Base-by-base conservation (phyloP, 92 coral and sea anemone species). In the Pocillopora meandrina region DNA sequence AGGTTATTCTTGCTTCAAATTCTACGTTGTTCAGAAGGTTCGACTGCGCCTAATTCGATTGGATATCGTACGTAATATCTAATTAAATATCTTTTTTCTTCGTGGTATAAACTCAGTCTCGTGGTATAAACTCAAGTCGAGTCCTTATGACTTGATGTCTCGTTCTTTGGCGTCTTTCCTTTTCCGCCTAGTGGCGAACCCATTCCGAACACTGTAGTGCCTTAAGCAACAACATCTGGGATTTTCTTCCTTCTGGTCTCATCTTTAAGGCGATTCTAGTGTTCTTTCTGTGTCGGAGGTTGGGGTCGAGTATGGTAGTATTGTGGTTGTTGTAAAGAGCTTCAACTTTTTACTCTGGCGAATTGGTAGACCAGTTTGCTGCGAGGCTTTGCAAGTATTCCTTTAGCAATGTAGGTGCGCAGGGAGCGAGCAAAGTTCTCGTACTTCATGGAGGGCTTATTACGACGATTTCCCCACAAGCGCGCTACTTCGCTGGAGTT, bases 391-490 rank as follows among this genome's bases (percentile, higher is more conserved):
- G 93, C 84, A 7, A 97, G 89, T 75, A 97, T 97, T 35, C 99
- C 99, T 74, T 97, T 97, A 55, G 99, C 99, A 74, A 97, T 97
- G 85, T 97, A 97, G 56, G 98, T 97, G 19, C 99, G 97, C 56
- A 97, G 74, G 2, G 99, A 97, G 23, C 99, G 95, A 1, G 99
- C 99, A 86, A 97, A 97, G 92, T 97, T 97, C 95, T 97, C 99
- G 68, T 97, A 97, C 87, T 97, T 97, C 99, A 97, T 97, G 56
- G 82, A 87, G 1, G 99, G 99, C 83, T 97, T 97, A 65, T 97
- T 94, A 14, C 99, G 78, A 55, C 99, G 86, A 16, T 91, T 85
- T n/a, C 99, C 99, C 99, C 99, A 97, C 75, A 90, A 87, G 19
- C 95, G 92, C 0, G 99, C 99, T 21, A 97, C 98, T 74, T 93